These are phyloP conservation scores for Drosophila neocordata DNA, from an alignment of 1,140 invertebrate species.

Conservation along the genomic window DNA sequence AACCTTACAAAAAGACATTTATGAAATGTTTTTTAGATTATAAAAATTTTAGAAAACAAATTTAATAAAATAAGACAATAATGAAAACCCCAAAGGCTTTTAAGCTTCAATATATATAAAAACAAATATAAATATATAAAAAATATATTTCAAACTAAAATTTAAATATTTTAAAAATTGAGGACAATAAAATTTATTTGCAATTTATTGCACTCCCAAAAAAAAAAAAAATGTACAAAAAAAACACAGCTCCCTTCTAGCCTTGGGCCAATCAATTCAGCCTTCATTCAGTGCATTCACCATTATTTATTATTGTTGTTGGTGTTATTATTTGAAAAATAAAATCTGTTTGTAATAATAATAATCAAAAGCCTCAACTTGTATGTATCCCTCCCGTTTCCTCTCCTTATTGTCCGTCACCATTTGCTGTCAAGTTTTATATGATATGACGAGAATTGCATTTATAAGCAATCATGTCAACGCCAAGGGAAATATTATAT, in stretches of 20 bases:
- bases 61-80: no score
- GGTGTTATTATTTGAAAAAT: constrained; percentile 19
- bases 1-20: no score
- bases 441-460: constrained; percentile 72
- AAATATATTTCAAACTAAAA: no score
- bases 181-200: neutral
- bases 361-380: constrained; percentile 58
- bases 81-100: no score
- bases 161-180: no score
- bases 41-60: no score
- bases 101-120: no score
- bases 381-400: constrained; percentile 7
- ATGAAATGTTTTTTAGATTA: no score
- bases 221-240: neutral
- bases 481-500: constrained; percentile 64
- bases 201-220: constrained; percentile 2
- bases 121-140: no score
- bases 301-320: neutral
- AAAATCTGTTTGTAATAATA: constrained; percentile 79
- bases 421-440: constrained; percentile 40
- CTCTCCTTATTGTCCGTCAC: constrained; percentile 1
- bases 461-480: constrained; percentile 80
- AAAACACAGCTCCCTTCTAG: neutral
- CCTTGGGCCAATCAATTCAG: constrained; percentile 2
- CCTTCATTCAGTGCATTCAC: constrained; percentile 61